phyloP scores from a whole-genome alignment of 2,113 vertebrate species.

The Ptychochromis oligacanthus region DNA sequence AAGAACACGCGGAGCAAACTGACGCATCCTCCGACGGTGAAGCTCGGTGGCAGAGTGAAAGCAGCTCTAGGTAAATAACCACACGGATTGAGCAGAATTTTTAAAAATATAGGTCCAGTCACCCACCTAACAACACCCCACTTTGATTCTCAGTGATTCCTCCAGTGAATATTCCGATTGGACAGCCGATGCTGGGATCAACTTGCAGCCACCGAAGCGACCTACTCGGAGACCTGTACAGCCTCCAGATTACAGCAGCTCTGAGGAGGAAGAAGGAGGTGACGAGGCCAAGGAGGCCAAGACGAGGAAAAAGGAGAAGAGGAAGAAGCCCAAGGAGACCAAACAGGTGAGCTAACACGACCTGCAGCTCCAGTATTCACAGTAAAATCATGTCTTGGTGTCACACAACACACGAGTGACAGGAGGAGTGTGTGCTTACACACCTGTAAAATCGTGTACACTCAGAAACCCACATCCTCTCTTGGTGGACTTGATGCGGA shows the following conservation, averaged over 20 bases:
- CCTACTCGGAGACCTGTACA: slow-evolving; percentile 85
- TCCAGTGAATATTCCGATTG: slow-evolving; percentile 99
- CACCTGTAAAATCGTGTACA: background rate
- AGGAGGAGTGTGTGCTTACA: background rate
- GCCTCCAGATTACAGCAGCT: slow-evolving; percentile 87
- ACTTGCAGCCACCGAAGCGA: slow-evolving; percentile 96
- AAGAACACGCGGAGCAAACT: slow-evolving; percentile 86
- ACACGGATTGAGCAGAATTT: background rate
- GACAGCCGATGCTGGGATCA: slow-evolving; percentile 98
- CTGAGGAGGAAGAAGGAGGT: slow-evolving; percentile 90
- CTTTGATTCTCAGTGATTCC: slow-evolving; percentile 82
- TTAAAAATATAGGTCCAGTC: background rate
- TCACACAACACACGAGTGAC: background rate
- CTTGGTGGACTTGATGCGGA: slow-evolving; percentile 88
- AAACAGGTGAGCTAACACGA: slow-evolving; percentile 81
- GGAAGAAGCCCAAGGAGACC: slow-evolving; percentile 87
- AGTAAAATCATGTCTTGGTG: background rate
- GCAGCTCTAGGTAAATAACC: slow-evolving; percentile 88
- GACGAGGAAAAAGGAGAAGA: slow-evolving; percentile 75
- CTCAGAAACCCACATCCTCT: slow-evolving; percentile 86
- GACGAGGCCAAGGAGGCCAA: slow-evolving; percentile 52
- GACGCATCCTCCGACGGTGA: slow-evolving; percentile 88
- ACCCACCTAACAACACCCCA: background rate
- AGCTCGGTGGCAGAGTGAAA: slow-evolving; percentile 92
- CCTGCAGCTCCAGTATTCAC: background rate